A percentile compares a stretch with the other conserved stretches of the same genome.
phyloP scores from a whole-genome alignment of 1,140 invertebrate genomes.

The Bombus confusus region DNA sequence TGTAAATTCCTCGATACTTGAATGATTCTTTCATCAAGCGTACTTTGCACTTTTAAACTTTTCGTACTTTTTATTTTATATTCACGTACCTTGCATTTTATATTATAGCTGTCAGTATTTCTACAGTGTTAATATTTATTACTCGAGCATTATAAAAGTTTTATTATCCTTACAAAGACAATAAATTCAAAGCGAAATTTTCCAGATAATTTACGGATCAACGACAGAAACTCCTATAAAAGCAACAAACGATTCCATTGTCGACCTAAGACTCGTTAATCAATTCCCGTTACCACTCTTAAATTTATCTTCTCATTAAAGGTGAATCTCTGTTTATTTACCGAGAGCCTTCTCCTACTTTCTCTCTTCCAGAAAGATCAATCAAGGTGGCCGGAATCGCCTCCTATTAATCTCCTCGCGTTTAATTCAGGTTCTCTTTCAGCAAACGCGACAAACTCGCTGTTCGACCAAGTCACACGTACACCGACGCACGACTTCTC shows the following conservation, averaged over 20 bases:
- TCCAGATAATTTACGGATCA: background rate
- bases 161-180: too few relatives aligned
- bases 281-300: background rate
- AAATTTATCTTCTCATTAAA: background rate
- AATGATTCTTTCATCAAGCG: too few relatives aligned
- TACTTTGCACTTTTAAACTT: too few relatives aligned
- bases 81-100: background rate
- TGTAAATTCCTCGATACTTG: too few relatives aligned
- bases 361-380: constrained; percentile 10
- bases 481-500: background rate
- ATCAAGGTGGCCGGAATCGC: background rate
- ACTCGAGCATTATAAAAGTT: too few relatives aligned
- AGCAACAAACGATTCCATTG: background rate
- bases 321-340: background rate
- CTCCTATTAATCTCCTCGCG: background rate
- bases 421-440: background rate
- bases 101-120: background rate
- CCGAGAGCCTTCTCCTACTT: background rate
- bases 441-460: background rate
- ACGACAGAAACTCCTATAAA: background rate
- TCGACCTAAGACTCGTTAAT: background rate
- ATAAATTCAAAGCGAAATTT: background rate
- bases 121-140: too few relatives aligned
- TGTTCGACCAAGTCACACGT: too few relatives aligned
- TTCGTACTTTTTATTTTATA: too few relatives aligned